Evolutionary conservation across 2,797 vertebrate genomes (phyloP).

Genomic region (Manis crassicaudata): DNA sequence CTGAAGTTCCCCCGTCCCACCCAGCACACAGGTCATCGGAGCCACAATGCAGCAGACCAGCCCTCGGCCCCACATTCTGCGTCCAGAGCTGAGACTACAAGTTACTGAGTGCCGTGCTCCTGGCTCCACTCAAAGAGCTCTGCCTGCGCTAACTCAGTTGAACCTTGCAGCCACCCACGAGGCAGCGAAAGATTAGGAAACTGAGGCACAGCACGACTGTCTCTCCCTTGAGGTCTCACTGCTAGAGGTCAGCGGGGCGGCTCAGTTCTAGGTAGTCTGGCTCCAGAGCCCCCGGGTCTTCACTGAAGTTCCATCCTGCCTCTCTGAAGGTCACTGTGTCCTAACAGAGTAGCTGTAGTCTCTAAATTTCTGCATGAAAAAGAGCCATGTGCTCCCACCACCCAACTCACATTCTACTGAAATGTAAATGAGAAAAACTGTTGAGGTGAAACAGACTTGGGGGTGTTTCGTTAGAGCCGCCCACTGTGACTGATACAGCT

Average conservation of each 20-base stretch:
- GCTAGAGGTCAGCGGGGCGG: not conserved
- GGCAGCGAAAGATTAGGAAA: not conserved
- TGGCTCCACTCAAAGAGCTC: not conserved
- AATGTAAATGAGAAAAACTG: not conserved
- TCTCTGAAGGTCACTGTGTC: not conserved
- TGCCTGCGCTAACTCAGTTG: not conserved
- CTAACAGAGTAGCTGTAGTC: not conserved
- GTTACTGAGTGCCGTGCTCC: accelerated
- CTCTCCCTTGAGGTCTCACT: accelerated
- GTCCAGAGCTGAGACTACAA: not conserved
- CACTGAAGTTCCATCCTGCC: accelerated
- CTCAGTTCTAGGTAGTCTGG: too few species aligned
- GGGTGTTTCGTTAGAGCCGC: not conserved
- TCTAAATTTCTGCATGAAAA: not conserved
- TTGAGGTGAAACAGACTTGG: not conserved
- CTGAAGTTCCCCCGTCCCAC: not conserved
- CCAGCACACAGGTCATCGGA: accelerated
- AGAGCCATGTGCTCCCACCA: not conserved
- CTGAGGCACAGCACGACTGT: not conserved
- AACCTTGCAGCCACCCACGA: not conserved
- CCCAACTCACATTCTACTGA: not conserved
- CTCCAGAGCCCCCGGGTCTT: not conserved
- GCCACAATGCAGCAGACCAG: accelerated
- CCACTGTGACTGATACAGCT: not conserved
- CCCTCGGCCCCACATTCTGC: accelerated